phyloP scores from a whole-genome alignment of 2,888 invertebrate species.

The Polyommatus icarus region DNA sequence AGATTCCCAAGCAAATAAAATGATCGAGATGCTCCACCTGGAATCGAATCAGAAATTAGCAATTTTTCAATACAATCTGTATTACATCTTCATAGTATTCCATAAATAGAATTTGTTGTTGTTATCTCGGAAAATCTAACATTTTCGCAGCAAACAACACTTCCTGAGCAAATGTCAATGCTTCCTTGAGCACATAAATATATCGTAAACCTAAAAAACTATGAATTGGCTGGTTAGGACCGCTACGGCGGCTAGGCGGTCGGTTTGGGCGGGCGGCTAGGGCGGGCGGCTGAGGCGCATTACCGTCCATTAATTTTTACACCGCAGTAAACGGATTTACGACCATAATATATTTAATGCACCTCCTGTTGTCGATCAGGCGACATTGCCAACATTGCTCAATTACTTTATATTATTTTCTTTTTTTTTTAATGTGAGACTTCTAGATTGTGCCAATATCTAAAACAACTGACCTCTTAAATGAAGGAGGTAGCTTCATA shows the following conservation, averaged over 20 bases:
- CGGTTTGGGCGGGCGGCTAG: not conserved
- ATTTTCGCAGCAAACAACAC: not conserved
- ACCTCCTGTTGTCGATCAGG: constrained; percentile 8
- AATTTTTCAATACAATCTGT: not conserved
- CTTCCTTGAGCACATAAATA: constrained; percentile 41
- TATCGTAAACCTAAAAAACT: constrained; percentile 48
- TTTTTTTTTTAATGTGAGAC: no score
- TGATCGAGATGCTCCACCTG: not conserved
- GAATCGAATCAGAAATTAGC: not conserved
- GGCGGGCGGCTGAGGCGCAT: constrained; percentile 37
- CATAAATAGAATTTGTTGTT: not conserved
- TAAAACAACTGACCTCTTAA: not conserved
- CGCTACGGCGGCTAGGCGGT: not conserved
- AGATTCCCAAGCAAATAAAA: no score
- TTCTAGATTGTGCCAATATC: no score
- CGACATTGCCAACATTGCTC: not conserved
- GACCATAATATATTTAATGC: constrained; percentile 40
- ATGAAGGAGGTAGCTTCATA: not conserved
- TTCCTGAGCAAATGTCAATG: constrained; percentile 9
- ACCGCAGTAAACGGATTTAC: constrained; percentile 43
- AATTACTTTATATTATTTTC: not conserved
- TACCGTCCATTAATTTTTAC: constrained; percentile 49
- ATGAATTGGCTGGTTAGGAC: constrained; percentile 41
- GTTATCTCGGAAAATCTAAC: not conserved
- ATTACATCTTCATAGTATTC: not conserved